Evolutionary conservation across 2,797 vertebrate genomes (phyloP).

Genomic region (Anabacerthia variegaticeps): DNA sequence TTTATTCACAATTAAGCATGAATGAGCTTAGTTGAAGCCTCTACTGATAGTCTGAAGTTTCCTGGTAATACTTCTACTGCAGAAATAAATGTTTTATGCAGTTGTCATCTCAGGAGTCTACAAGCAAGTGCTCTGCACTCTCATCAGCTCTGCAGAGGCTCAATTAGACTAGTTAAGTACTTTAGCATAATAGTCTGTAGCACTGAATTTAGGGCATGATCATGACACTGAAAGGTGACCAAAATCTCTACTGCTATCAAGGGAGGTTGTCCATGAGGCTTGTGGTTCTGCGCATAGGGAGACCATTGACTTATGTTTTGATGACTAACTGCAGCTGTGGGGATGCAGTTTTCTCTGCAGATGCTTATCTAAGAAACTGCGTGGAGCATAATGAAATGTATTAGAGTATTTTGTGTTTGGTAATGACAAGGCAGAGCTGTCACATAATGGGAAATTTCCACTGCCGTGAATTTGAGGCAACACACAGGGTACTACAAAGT

Average conservation of each 20-base stretch:
- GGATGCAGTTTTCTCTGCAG: conserved; percentile 43
- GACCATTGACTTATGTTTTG: not conserved
- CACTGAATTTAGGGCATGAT: not conserved
- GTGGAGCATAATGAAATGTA: conserved; percentile 13
- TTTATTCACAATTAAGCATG: not conserved
- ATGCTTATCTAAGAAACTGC: conserved; percentile 37
- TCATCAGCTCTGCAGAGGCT: not conserved
- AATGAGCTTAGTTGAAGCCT: not conserved
- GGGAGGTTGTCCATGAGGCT: not conserved
- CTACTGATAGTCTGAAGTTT: not conserved
- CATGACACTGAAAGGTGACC: not conserved
- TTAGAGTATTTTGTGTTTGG: not conserved
- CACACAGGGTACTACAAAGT: conserved; percentile 33
- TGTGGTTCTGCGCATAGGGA: rapidly evolving
- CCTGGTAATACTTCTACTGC: not conserved
- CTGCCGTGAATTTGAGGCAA: conserved; percentile 37
- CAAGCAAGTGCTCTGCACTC: not conserved
- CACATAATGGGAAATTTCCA: conserved; percentile 49
- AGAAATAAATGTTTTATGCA: not conserved
- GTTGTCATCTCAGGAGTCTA: not conserved
- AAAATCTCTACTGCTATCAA: not conserved
- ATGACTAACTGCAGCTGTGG: conserved; percentile 43
- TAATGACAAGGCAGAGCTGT: conserved; percentile 41
- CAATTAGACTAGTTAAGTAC: not conserved
- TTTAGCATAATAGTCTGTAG: not conserved